Evolutionary conservation across 2,888 invertebrate species (phyloP).

Genomic region (Crocallis elinguaria): DNA sequence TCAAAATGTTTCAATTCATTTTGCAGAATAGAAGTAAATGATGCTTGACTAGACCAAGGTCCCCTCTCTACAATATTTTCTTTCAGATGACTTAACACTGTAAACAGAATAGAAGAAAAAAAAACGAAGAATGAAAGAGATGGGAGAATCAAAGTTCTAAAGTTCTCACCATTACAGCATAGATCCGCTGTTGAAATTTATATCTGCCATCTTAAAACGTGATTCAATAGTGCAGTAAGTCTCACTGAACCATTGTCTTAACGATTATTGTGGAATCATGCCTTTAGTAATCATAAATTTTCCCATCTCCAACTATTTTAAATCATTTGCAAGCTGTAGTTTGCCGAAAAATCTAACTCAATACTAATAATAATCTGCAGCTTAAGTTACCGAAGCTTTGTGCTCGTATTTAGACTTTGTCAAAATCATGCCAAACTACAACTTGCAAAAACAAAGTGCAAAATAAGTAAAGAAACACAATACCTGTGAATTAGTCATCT

Average conservation of each 20-base stretch:
- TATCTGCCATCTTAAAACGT: neutral
- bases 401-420: constrained; percentile 20
- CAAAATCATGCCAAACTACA: constrained; percentile 34
- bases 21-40: too few species aligned
- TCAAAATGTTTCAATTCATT: too few species aligned
- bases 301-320: constrained; percentile 16
- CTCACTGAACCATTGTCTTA: neutral
- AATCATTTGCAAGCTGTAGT: constrained; percentile 22
- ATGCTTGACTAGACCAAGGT: too few species aligned
- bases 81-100: too few species aligned
- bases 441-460: constrained; percentile 53
- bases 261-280: neutral
- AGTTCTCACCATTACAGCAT: neutral
- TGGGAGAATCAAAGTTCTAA: constrained; percentile 6
- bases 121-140: neutral
- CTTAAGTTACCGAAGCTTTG: neutral
- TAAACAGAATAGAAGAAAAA: neutral
- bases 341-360: too few species aligned
- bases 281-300: neutral
- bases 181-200: neutral
- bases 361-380: too few species aligned
- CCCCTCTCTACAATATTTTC: too few species aligned
- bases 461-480: constrained; percentile 57
- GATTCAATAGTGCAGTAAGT: neutral
- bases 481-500: constrained; percentile 87